These are phyloP conservation scores for Micromesistius poutassou DNA, from an alignment of 2,797 vertebrate genomes.

Conservation along the genomic window DNA sequence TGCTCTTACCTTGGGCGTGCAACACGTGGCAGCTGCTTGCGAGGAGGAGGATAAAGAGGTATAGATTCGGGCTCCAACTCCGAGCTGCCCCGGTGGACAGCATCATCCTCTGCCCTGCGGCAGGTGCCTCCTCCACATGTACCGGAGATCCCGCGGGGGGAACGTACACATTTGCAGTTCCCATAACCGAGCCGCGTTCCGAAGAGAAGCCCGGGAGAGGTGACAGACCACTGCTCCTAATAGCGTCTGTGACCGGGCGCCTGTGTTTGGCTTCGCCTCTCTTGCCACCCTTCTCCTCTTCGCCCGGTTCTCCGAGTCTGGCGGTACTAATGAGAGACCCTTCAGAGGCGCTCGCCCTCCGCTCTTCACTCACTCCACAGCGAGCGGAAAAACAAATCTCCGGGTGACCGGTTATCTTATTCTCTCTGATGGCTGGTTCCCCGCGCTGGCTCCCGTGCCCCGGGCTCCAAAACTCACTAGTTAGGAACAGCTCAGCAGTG, in stretches of 20 bases:
- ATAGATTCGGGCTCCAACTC: slow-evolving; percentile 35
- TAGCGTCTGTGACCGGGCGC: no score
- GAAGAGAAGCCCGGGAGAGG: no score
- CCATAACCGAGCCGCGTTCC: no score
- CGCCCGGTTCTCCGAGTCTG: no score
- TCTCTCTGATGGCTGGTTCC: not conserved
- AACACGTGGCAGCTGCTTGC: slow-evolving; percentile 69
- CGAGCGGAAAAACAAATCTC: slow-evolving; percentile 23
- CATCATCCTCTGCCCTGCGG: slow-evolving; percentile 26
- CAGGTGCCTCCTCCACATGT: slow-evolving; percentile 21
- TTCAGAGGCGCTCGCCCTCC: no score
- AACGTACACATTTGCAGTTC: no score
- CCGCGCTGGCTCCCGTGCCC: slow-evolving; percentile 13
- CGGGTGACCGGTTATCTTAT: slow-evolving; percentile 26
- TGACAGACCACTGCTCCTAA: no score
- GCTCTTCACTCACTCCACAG: not conserved
- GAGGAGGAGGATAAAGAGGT: slow-evolving; percentile 52
- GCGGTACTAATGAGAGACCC: no score
- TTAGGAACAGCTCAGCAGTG: slow-evolving; percentile 7
- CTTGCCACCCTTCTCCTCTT: no score
- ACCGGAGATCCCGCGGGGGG: slow-evolving; percentile 16
- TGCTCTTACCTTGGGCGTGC: slow-evolving; percentile 70
- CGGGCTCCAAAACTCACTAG: slow-evolving; percentile 43
- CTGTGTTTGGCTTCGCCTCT: no score
- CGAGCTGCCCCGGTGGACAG: slow-evolving; percentile 20